Evolutionary conservation across 2,797 vertebrate species (phyloP).

Genomic region (Megalops cyprinoides): DNA sequence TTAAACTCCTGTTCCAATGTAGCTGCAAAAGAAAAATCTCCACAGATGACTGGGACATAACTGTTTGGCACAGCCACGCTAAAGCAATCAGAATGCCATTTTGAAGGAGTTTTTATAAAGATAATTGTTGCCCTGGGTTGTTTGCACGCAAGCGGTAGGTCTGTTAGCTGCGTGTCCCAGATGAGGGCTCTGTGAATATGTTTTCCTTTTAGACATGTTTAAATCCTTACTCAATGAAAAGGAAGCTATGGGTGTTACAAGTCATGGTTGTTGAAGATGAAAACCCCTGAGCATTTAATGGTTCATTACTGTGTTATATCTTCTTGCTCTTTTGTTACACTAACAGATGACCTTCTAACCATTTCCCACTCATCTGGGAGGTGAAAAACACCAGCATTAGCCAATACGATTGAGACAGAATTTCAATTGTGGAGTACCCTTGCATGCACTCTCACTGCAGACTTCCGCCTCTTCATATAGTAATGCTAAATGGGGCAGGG

Average conservation of each 20-base stretch:
- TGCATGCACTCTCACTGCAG: background rate
- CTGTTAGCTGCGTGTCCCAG: conserved; percentile 7
- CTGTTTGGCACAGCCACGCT: conserved; percentile 10
- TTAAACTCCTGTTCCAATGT: no score
- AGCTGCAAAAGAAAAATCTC: background rate
- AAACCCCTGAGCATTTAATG: background rate
- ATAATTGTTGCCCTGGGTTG: conserved; percentile 21
- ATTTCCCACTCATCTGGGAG: no score
- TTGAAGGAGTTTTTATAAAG: background rate
- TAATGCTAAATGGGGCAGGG: background rate
- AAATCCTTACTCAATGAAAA: background rate
- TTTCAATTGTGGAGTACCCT: no score
- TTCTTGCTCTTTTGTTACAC: background rate
- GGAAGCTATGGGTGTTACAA: background rate
- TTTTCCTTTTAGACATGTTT: background rate
- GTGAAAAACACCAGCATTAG: background rate
- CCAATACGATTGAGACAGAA: background rate
- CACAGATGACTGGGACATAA: background rate
- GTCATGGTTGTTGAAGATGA: no score
- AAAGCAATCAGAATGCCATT: background rate
- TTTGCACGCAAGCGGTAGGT: conserved; percentile 6
- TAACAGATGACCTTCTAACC: no score
- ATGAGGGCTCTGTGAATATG: background rate
- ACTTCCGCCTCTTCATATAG: background rate
- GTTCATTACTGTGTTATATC: background rate